Evolutionary conservation across 2,888 invertebrate species (phyloP), one percentile per base, ranked within the genome.

Genomic region (Lottia gigantea): DNA sequence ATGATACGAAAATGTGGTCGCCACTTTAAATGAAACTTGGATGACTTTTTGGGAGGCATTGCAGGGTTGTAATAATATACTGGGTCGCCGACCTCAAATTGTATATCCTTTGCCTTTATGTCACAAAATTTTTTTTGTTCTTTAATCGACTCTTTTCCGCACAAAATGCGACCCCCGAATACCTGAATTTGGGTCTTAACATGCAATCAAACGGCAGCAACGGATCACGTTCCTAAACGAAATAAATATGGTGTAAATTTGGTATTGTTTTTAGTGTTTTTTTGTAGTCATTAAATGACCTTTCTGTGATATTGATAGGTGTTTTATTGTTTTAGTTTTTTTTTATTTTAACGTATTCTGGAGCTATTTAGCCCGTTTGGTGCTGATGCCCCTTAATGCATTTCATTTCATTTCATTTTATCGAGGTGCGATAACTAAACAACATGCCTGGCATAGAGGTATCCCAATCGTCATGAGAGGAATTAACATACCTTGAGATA

Each of bases 151-250:
- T 25, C 19, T 61, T 15, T 19, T 67, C 23, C 19, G 31, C 12
- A n/a, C 19, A 3, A 31, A 62, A 55, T 16, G 40, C 61, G 19
- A 61, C 26, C n/a, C 65, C 46, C 16, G 45, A 40, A 65, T 65
- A 65, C 15, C 23, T 31, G 7, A 49, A 31, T 49, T 40, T 26
- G 0, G 67, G 49, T 15, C 61, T 40, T 6, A 67, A 15, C 31
- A 62, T 31, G n/a, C 26, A 45, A 45, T 47, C 25, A 25, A 67
- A 23, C 15, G 62, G 62, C 16, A 62, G 7, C 12, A 47, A n/a
- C 31, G 62, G 49, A 31, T 45, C 55, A 23, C 67, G 67, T n/a
- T 62, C 67, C 62, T 67, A 67, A 31, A 55, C 61, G n/a, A 40
- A 45, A 40, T 61, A 67, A n/a, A 67, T n/a, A 67, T 16, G 40